Evolutionary conservation across 1,140 invertebrate species (phyloP), one percentile per base, ranked within the genome.

Genomic region (Sipha flava): DNA sequence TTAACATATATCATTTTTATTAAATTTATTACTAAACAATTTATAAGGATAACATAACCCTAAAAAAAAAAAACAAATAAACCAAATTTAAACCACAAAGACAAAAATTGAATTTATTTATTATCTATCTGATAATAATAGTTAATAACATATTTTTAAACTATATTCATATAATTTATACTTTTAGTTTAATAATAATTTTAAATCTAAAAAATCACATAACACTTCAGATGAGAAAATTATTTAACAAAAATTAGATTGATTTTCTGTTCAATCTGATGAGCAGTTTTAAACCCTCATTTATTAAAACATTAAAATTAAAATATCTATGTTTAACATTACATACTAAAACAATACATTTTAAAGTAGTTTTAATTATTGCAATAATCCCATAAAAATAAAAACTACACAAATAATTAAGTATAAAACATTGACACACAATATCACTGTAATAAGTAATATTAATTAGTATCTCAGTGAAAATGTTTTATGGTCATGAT

Each of bases 221-320:
- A 75, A 75, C 49, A 75, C 70, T 75, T 75, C 49, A 75, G 70
- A 75, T 75, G 70, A 75, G 70, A 54, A 75, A 34, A 52, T 75
- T 54, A 10, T 52, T 54, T 23, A 52, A 34, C 31, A 75, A 47
- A 54, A 54, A 54, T 54, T 2, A 1, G 10, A 37, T 75, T 9
- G 31, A 52, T 75, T 54, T 75, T 54, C 47, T 34, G n/a, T 75
- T 7, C n/a, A 75, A 34, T 29, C n/a, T 34, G 21, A 23, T 5
- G 10, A 75, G 49, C 70, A 75, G 70, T 54, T 47, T 37, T 54
- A 49, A 21, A 75, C 31, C 70, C 43, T 70, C 47, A 70, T 43
- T 66, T 18, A 59, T 70, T n/a, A 70, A 47, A 70, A 70, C 5
- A 68, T 68, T 40, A 1, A 66, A 66, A 43, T 40, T 68, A 23